Evolutionary conservation across 2,797 vertebrate genomes (phyloP), one percentile per base, ranked within the genome.

Genomic region (Dendrocincla tyrannina): DNA sequence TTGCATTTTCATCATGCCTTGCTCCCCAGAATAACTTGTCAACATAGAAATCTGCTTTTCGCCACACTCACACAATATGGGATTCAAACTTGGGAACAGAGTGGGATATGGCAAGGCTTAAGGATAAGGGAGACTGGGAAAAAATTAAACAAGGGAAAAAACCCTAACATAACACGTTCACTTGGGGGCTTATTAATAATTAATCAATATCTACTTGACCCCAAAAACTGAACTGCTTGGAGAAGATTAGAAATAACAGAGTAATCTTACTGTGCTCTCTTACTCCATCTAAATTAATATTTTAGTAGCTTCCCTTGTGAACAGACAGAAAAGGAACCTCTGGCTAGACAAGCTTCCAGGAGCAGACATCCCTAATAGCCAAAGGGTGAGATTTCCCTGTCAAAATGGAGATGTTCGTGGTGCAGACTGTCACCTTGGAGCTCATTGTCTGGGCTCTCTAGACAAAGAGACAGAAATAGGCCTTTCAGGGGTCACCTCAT

Each of bases 381-480:
- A 52, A 64, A 76, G 84, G 53, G 35, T 8, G 63, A 85, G 86
- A 85, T 66, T 81, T 17, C 80, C 44, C 70, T 73, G 47, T 82
- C 59, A 59, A 4, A 81, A 16, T 1, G 23, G 84, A 78, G 44
- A 62, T 22, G 55, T 8, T 85, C 0, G 0, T 42, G 25, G 42
- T 33, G 47, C 70, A 92, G 67, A 10, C 42, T 88, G 75, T 91
- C 70, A 70, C 59, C 59, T 58, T 28, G 44, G 35, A 85, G 59
- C 23, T 92, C 75, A 7, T 7, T 73, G 62, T 47, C 89, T 91
- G 67, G 46, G 63, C 25, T 89, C 5, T 14, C 62, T 47, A 52
- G 58, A 22, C 50, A 82, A 84, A 39, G 80, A 88, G 87, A 91
- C 81, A 94, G 91, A 94, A 95, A 91, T 63, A 67, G 92, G 91